Evolutionary conservation across 2,888 invertebrate genomes (phyloP).

Genomic region (Platycheirus albimanus): DNA sequence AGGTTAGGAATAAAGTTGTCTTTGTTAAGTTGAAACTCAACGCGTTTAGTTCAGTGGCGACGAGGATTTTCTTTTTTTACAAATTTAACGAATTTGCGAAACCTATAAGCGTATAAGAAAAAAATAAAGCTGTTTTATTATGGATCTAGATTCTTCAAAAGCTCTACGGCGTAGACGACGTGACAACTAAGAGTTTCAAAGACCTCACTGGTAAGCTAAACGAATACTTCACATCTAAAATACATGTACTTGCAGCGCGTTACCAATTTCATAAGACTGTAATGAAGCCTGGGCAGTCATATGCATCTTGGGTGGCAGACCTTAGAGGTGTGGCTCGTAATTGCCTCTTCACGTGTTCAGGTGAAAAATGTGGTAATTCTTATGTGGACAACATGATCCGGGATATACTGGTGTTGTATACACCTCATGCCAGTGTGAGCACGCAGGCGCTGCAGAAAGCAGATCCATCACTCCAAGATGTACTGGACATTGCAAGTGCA

Average conservation of each 20-base stretch:
- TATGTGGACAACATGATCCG: conserved; percentile 19
- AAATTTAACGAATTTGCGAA: no score
- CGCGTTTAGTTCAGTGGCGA: no score
- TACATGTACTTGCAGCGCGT: conserved; percentile 17
- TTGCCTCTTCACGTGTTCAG: conserved; percentile 2
- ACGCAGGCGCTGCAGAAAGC: conserved; percentile 3
- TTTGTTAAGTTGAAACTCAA: no score
- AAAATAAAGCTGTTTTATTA: no score
- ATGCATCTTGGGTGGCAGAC: neutral
- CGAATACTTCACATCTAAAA: conserved; percentile 7
- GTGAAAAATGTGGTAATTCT: neutral
- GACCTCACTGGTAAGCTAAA: neutral
- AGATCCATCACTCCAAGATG: conserved; percentile 2
- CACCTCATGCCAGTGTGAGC: conserved; percentile 8
- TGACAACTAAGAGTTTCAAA: conserved; percentile 1
- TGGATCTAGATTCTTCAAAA: conserved; percentile 9
- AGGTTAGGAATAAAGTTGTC: no score
- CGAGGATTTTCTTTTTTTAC: no score
- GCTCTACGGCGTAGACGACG: neutral
- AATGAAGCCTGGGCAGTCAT: conserved; percentile 12
- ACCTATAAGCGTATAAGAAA: no score
- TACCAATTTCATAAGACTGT: conserved; percentile 26
- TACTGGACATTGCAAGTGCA: conserved; percentile 9
- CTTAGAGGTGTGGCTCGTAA: neutral
- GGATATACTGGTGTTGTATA: conserved; percentile 16